Conservation (phyloP, 2,888 invertebrate species). For the Glaucopsyche alexis region DNA sequence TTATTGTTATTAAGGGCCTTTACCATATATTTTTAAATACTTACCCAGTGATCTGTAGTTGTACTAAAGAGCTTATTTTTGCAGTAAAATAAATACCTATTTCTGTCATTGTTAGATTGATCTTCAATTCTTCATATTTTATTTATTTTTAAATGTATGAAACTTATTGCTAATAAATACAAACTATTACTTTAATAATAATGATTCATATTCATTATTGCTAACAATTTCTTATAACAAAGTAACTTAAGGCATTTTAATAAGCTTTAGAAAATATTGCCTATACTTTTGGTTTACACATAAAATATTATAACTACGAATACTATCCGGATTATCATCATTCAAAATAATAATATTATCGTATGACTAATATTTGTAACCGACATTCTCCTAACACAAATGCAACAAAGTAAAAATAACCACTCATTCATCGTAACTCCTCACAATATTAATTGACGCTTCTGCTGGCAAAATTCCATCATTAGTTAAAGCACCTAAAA, state of each 20-base stretch:
- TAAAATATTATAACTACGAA: not conserved
- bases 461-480: constrained; percentile 21
- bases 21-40: not conserved
- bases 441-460: constrained; percentile 20
- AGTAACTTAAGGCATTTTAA: not conserved
- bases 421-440: constrained; percentile 8
- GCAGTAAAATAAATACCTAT: too few relatives aligned
- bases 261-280: not conserved
- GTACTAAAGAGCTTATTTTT: not conserved
- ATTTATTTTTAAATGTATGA: too few relatives aligned
- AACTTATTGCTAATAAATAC: too few relatives aligned
- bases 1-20: not conserved
- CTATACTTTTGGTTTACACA: not conserved
- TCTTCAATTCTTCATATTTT: too few relatives aligned
- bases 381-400: constrained; percentile 1
- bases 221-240: too few relatives aligned
- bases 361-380: not conserved
- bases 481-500: constrained; percentile 23
- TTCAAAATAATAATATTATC: not conserved
- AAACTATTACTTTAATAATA: too few relatives aligned
- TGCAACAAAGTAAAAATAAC: not conserved
- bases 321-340: not conserved
- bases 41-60: not conserved
- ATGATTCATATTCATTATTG: too few relatives aligned
- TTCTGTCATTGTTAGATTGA: too few relatives aligned